Percentiles rank a stretch among this genome's conserved stretches.
Evolutionary conservation across 2,888 invertebrate species (phyloP).

Genomic region (Drosophila neutralis): DNA sequence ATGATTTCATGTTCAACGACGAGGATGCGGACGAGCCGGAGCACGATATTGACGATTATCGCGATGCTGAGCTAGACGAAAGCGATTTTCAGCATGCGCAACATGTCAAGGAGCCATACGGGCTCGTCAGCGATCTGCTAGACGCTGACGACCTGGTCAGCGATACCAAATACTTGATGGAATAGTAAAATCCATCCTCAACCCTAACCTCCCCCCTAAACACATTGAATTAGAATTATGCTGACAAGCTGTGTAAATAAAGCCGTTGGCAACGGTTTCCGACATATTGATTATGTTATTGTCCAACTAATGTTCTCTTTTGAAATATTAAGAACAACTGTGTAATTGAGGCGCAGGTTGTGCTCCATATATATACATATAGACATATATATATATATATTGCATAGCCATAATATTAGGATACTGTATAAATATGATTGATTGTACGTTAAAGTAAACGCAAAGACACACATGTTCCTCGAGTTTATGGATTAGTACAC

Average conservation of each 20-base stretch:
- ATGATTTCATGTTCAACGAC: slow-evolving; percentile 72
- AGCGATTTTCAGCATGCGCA: slow-evolving; percentile 51
- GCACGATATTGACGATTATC: slow-evolving; percentile 37
- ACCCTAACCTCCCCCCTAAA: neutral
- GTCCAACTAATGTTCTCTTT: slow-evolving; percentile 8
- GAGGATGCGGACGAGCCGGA: slow-evolving; percentile 46
- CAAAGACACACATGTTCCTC: neutral
- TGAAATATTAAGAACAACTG: slow-evolving; percentile 27
- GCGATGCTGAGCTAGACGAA: slow-evolving; percentile 52
- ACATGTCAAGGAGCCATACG: slow-evolving; percentile 49
- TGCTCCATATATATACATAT: neutral
- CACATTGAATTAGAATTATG: slow-evolving; percentile 37
- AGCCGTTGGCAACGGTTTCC: slow-evolving; percentile 46
- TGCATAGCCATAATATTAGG: neutral
- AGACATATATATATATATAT: neutral
- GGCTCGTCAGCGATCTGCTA: slow-evolving; percentile 54
- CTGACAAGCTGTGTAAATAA: slow-evolving; percentile 60
- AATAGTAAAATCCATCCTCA: slow-evolving; percentile 13
- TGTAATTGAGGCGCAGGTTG: slow-evolving; percentile 23
- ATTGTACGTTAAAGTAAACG: neutral
- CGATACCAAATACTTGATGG: slow-evolving; percentile 64
- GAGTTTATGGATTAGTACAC: neutral
- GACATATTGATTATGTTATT: slow-evolving; percentile 15
- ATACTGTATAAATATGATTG: neutral
- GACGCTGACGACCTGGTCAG: slow-evolving; percentile 56